Conservation (phyloP, 1,140 invertebrate genomes). For the Subanguina moxae region DNA sequence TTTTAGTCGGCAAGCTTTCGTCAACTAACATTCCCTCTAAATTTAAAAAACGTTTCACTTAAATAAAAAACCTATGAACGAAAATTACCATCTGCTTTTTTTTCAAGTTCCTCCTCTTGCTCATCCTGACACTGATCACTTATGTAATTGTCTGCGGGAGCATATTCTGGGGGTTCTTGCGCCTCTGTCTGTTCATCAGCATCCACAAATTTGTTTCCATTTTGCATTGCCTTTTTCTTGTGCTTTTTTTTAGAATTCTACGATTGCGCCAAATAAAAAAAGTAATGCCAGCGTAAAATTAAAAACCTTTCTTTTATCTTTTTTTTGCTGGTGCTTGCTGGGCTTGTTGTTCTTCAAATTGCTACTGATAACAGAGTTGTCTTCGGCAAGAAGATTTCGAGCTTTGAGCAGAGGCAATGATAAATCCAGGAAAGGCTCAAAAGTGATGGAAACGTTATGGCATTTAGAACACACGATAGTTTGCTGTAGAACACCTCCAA, state of each 20-base stretch:
- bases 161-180: background rate
- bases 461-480: constrained; percentile 45
- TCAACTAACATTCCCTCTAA: background rate
- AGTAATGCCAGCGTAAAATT: background rate
- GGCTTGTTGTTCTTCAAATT: constrained; percentile 15
- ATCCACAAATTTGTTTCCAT: background rate
- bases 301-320: constrained; percentile 41
- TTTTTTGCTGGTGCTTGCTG: constrained; percentile 61
- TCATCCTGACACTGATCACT: background rate
- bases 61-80: constrained; percentile 6
- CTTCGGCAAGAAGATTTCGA: too few relatives aligned
- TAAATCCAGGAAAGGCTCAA: constrained; percentile 88
- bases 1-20: background rate
- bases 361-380: too few relatives aligned
- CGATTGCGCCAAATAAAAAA: background rate
- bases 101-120: background rate
- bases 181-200: background rate
- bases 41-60: background rate
- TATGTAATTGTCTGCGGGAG: background rate
- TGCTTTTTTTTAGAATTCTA: background rate
- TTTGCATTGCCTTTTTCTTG: background rate
- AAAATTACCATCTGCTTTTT: constrained; percentile 23
- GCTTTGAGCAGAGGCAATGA: constrained; percentile 72
- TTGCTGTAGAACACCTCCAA: constrained; percentile 50
- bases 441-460: constrained; percentile 68